Evolutionary conservation across 2,888 invertebrate genomes (phyloP).

Genomic region (Drosophila phalerata): DNA sequence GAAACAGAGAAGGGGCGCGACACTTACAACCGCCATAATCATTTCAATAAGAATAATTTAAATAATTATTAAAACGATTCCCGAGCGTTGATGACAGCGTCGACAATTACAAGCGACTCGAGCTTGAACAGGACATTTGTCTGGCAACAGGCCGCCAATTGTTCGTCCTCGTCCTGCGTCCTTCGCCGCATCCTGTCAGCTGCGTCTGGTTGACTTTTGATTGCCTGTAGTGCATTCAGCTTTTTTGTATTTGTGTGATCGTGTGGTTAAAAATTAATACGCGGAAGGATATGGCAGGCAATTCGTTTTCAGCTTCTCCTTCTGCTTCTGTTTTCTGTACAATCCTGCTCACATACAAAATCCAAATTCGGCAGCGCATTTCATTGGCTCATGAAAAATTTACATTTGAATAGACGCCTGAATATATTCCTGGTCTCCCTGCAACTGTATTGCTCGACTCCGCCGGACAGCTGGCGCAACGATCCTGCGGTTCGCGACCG

Average conservation of each 20-base stretch:
- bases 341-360: too few relatives aligned
- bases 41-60: slow-evolving; percentile 83
- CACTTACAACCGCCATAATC: slow-evolving; percentile 79
- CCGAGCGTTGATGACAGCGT: slow-evolving; percentile 67
- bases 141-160: slow-evolving; percentile 68
- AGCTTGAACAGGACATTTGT: slow-evolving; percentile 43
- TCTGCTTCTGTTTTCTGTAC: too few relatives aligned
- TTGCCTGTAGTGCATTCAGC: slow-evolving; percentile 48
- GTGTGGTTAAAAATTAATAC: slow-evolving; percentile 80
- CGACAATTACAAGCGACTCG: slow-evolving; percentile 70
- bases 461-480: slow-evolving; percentile 51
- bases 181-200: slow-evolving; percentile 49
- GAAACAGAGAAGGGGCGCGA: slow-evolving; percentile 53
- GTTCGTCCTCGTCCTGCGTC: slow-evolving; percentile 24
- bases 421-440: slow-evolving; percentile 11
- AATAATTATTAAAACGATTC: slow-evolving; percentile 82
- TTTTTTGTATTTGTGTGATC: slow-evolving; percentile 56
- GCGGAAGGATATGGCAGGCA: slow-evolving; percentile 81
- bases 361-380: slow-evolving; percentile 53
- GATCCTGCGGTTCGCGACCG: slow-evolving; percentile 49
- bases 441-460: background rate
- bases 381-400: slow-evolving; percentile 74
- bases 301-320: slow-evolving; percentile 70
- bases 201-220: slow-evolving; percentile 61
- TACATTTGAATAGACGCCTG: slow-evolving; percentile 77